These are phyloP conservation scores for Schlechtendalia chinensis DNA, from an alignment of 1,140 invertebrate genomes.

Conservation along the genomic window DNA sequence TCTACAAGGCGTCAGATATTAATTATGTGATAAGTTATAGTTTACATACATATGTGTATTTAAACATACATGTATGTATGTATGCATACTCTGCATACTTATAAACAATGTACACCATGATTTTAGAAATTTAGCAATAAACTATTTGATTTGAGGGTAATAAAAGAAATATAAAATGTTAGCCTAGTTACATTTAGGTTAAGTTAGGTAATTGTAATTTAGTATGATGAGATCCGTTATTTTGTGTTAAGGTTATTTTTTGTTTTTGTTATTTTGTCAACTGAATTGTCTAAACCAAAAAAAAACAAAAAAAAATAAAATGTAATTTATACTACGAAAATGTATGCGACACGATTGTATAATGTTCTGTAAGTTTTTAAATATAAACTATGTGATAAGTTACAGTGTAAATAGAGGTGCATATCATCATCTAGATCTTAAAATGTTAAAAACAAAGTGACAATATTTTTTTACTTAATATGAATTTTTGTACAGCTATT, in stretches of 20 bases:
- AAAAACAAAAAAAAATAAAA: too few relatives aligned
- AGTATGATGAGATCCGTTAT: slow-evolving; percentile 18
- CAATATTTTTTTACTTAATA: slow-evolving; percentile 49
- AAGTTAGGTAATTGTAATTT: slow-evolving; percentile 24
- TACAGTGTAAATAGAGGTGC: slow-evolving; percentile 48
- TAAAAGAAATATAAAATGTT: background rate
- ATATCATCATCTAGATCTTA: slow-evolving; percentile 47
- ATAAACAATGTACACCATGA: slow-evolving; percentile 29
- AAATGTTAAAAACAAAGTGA: slow-evolving; percentile 34
- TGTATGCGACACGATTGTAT: background rate
- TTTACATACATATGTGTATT: background rate
- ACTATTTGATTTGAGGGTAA: slow-evolving; percentile 35
- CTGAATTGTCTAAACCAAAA: slow-evolving; percentile 40
- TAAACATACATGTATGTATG: background rate
- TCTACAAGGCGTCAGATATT: background rate
- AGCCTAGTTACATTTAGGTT: background rate
- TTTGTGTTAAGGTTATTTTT: slow-evolving; percentile 37
- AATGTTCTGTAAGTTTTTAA: slow-evolving; percentile 41
- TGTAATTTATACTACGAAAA: slow-evolving; percentile 20
- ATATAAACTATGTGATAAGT: slow-evolving; percentile 47
- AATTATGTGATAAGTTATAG: slow-evolving; percentile 37
- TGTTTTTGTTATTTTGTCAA: slow-evolving; percentile 48
- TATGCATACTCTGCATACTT: slow-evolving; percentile 22
- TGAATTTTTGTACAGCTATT: slow-evolving; percentile 47
- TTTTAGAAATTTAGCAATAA: slow-evolving; percentile 42